Base-by-base conservation (phyloP, 2,888 invertebrate genomes). In the Lobophora halterata region DNA sequence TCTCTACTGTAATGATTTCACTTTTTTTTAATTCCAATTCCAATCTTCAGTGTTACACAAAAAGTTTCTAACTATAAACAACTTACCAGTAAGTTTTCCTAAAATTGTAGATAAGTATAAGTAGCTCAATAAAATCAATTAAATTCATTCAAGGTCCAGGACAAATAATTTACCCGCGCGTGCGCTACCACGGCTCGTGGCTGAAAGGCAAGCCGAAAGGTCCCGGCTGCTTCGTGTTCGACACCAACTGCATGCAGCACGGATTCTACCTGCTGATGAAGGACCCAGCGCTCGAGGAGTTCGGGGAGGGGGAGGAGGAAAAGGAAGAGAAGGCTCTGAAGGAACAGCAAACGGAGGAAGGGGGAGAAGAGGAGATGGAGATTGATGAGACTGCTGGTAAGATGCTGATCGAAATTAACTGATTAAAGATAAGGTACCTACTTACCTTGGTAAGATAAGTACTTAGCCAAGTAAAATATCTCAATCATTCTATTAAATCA, bases 71-170 rank as follows among this genome's bases (percentile, higher is more conserved):
- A n/a, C n/a, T n/a, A n/a, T n/a, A n/a, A n/a, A n/a, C n/a, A n/a
- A n/a, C n/a, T n/a, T n/a, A n/a, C n/a, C n/a, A n/a, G n/a, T n/a
- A n/a, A n/a, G n/a, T n/a, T n/a, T n/a, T n/a, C n/a, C n/a, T n/a
- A n/a, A n/a, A n/a, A n/a, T n/a, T n/a, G n/a, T n/a, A n/a, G n/a
- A n/a, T n/a, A n/a, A n/a, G n/a, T n/a, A n/a, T n/a, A n/a, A n/a
- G n/a, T n/a, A n/a, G n/a, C n/a, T n/a, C n/a, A n/a, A n/a, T n/a
- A n/a, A n/a, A n/a, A n/a, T n/a, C n/a, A n/a, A n/a, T n/a, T n/a
- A n/a, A n/a, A n/a, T n/a, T n/a, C n/a, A n/a, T n/a, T n/a, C n/a
- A 91, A 68, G 95, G 93, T 19, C 91, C 93, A 0, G 94, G 93
- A 0, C 92, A 94, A 68, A 77, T 94, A 1, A 89, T 92, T 28